These are phyloP conservation scores for Cephus runcator DNA, from an alignment of 2,888 invertebrate genomes.

Conservation along the genomic window DNA sequence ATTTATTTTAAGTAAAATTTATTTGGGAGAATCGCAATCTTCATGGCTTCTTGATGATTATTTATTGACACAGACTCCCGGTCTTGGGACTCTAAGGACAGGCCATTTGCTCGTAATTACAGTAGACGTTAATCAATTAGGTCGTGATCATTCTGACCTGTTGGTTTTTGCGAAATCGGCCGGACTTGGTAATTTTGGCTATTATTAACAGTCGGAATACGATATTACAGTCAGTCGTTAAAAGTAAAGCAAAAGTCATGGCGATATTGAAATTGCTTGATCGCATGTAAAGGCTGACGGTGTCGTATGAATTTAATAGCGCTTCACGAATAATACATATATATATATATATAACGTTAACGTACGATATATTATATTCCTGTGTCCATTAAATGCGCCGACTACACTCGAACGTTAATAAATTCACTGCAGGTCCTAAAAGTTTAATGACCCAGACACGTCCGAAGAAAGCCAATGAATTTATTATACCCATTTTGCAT, in stretches of 20 bases:
- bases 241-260: neutral
- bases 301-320: neutral
- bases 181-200: neutral
- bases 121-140: neutral
- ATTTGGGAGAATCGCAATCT: too few relatives aligned
- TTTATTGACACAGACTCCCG: too few relatives aligned
- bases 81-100: too few relatives aligned
- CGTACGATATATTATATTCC: neutral
- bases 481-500: neutral
- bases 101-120: too few relatives aligned
- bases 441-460: neutral
- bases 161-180: neutral
- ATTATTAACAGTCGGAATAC: neutral
- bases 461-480: neutral
- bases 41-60: too few relatives aligned
- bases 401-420: neutral
- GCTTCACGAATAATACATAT: neutral
- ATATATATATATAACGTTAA: too few relatives aligned
- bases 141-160: neutral
- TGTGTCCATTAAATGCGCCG: neutral
- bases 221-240: neutral
- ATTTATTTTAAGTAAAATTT: too few relatives aligned
- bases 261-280: neutral
- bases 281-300: neutral
- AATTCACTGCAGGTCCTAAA: neutral